phyloP scores from a whole-genome alignment of 2,113 vertebrate species.

The Cnemophilus loriae region DNA sequence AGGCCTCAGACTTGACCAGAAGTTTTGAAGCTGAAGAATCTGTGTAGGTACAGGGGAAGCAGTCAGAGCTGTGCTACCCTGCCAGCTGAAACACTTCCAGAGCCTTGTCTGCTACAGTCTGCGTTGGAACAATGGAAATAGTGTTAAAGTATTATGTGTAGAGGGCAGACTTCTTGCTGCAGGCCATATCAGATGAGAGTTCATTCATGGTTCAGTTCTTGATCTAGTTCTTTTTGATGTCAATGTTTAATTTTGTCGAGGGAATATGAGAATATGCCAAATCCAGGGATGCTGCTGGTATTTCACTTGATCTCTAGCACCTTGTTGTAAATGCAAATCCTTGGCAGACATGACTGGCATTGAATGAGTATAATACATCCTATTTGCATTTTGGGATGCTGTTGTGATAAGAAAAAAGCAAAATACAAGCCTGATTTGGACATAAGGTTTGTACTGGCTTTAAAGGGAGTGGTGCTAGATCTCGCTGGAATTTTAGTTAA shows the following conservation, averaged over 20 bases:
- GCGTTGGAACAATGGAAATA: neutral
- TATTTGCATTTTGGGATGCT: neutral
- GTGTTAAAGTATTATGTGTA: neutral
- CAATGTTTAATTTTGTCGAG: neutral
- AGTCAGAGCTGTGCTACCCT: neutral
- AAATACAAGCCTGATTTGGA: neutral
- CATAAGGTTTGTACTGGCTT: neutral
- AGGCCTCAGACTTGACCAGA: neutral
- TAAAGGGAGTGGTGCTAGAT: neutral
- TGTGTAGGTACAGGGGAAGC: neutral
- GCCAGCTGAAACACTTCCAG: neutral
- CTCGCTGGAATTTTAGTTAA: neutral
- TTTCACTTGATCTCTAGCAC: slow-evolving; percentile 9
- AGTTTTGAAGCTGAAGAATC: neutral
- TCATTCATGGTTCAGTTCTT: neutral
- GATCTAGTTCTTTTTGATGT: neutral
- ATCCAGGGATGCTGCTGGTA: neutral
- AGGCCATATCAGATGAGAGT: neutral
- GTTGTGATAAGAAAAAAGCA: neutral
- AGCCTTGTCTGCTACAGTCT: neutral
- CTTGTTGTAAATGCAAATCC: slow-evolving; percentile 3
- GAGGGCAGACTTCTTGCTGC: neutral
- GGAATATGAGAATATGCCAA: neutral
- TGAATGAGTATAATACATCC: neutral
- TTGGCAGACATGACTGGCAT: neutral